Evolutionary conservation across 1,140 invertebrate species (phyloP).

Genomic region (Brachystomella parvula): DNA sequence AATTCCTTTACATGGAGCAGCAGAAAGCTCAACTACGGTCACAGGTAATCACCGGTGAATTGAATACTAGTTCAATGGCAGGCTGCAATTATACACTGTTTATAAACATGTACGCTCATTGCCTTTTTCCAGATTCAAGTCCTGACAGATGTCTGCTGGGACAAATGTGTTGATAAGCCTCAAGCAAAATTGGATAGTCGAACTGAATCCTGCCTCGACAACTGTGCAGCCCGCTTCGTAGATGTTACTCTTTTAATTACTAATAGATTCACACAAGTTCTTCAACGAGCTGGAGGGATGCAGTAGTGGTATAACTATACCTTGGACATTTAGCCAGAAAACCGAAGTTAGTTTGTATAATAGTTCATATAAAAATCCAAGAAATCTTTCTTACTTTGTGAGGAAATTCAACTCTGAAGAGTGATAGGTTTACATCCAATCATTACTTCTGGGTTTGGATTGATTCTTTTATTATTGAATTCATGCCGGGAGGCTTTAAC

Average conservation of each 20-base stretch:
- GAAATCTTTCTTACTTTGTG: too few relatives aligned
- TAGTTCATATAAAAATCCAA: too few relatives aligned
- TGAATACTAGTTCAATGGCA: too few relatives aligned
- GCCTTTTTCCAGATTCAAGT: slow-evolving; percentile 62
- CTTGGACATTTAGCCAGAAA: too few relatives aligned
- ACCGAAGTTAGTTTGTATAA: too few relatives aligned
- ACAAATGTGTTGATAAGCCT: slow-evolving; percentile 85
- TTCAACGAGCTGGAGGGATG: slow-evolving; percentile 47
- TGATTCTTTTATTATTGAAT: too few relatives aligned
- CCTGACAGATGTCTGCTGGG: slow-evolving; percentile 90
- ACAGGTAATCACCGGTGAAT: slow-evolving; percentile 50
- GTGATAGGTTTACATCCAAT: too few relatives aligned
- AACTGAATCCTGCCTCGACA: slow-evolving; percentile 80
- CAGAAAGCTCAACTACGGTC: slow-evolving; percentile 79
- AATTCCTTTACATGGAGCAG: slow-evolving; percentile 75
- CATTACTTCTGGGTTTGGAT: too few relatives aligned
- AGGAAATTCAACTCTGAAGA: background rate
- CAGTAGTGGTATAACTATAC: slow-evolving; percentile 2
- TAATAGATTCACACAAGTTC: slow-evolving; percentile 70
- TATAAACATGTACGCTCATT: background rate
- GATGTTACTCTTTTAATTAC: slow-evolving; percentile 79
- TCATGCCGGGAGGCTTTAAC: too few relatives aligned
- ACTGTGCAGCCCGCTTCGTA: slow-evolving; percentile 91
- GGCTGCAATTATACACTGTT: too few relatives aligned
- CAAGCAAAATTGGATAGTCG: slow-evolving; percentile 72